A percentile compares a stretch with the other conserved stretches of the same genome.
Conservation (phyloP, 1,140 invertebrate species). For the Augochlora pura region DNA sequence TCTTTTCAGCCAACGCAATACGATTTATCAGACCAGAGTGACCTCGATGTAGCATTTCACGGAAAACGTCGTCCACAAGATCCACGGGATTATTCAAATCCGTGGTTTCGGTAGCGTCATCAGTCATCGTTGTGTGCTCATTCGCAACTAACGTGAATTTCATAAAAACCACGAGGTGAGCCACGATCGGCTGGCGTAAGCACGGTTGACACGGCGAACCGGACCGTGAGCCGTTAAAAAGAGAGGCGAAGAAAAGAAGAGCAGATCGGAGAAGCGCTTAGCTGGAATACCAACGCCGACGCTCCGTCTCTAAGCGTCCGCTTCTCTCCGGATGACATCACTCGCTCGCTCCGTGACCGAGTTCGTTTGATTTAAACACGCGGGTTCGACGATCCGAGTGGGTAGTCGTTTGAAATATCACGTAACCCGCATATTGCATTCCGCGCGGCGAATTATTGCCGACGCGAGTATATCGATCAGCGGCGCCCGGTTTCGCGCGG, state of each 20-base stretch:
- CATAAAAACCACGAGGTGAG: constrained; percentile 46
- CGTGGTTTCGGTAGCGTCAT: constrained; percentile 57
- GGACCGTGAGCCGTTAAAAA: not conserved
- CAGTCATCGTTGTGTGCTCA: constrained; percentile 56
- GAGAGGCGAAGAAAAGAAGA: not conserved
- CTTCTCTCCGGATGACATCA: constrained; percentile 28
- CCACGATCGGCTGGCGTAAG: constrained; percentile 37
- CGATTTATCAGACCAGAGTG: not conserved
- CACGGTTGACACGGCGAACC: constrained; percentile 3
- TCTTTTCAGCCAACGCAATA: too few species aligned
- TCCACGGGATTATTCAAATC: constrained; percentile 62
- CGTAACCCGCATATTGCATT: constrained; percentile 32
- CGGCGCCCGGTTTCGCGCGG: not conserved
- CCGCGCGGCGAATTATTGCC: constrained; percentile 29
- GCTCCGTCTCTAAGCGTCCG: constrained; percentile 3
- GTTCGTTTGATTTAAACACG: constrained; percentile 36
- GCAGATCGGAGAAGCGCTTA: constrained; percentile 13
- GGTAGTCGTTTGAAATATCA: constrained; percentile 38
- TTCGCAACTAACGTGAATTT: constrained; percentile 64
- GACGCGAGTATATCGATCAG: constrained; percentile 20
- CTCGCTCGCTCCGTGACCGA: constrained; percentile 12
- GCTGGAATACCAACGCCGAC: constrained; percentile 14
- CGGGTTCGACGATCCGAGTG: not conserved
- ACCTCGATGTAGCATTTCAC: constrained; percentile 10
- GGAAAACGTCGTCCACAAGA: constrained; percentile 1